phyloP scores from a whole-genome alignment of 2,113 vertebrate species.

The Gymnobelideus leadbeateri region DNA sequence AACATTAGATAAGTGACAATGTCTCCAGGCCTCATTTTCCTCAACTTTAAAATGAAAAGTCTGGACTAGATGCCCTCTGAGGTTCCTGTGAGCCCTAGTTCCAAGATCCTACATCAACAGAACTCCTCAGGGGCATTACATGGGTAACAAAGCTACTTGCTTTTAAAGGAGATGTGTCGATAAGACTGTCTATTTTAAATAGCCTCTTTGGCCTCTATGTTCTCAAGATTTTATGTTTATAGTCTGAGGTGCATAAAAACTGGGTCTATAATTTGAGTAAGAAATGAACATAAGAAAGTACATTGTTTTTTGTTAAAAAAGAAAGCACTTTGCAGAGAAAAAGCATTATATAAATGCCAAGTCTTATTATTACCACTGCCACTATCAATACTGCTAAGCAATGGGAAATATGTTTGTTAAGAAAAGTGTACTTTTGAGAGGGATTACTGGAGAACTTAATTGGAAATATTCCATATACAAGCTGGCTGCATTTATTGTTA shows the following conservation, averaged over 20 bases:
- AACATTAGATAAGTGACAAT: neutral
- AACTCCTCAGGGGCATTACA: neutral
- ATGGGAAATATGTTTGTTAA: conserved; percentile 33
- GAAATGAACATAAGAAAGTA: conserved; percentile 51
- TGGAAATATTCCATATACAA: conserved; percentile 51
- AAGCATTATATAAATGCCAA: conserved; percentile 55
- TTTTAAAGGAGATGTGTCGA: conserved; percentile 43
- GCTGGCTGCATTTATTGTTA: conserved; percentile 55
- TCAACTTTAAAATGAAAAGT: neutral
- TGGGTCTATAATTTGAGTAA: conserved; percentile 49
- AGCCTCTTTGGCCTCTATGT: conserved; percentile 12
- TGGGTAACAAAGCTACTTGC: neutral
- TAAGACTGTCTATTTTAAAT: conserved; percentile 12
- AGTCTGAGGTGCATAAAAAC: conserved; percentile 48
- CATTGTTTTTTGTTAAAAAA: conserved; percentile 44
- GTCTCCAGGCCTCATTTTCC: neutral
- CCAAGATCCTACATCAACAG: neutral
- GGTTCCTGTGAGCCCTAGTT: neutral
- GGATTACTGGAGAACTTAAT: conserved; percentile 45
- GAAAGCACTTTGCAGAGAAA: conserved; percentile 58
- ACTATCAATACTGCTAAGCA: conserved; percentile 43
- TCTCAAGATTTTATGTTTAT: conserved; percentile 47
- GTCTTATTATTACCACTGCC: conserved; percentile 54
- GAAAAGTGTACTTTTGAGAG: conserved; percentile 66
- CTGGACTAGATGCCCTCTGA: neutral